Conservation (phyloP, 2,113 vertebrate genomes). For the Oenanthe oenanthe region DNA sequence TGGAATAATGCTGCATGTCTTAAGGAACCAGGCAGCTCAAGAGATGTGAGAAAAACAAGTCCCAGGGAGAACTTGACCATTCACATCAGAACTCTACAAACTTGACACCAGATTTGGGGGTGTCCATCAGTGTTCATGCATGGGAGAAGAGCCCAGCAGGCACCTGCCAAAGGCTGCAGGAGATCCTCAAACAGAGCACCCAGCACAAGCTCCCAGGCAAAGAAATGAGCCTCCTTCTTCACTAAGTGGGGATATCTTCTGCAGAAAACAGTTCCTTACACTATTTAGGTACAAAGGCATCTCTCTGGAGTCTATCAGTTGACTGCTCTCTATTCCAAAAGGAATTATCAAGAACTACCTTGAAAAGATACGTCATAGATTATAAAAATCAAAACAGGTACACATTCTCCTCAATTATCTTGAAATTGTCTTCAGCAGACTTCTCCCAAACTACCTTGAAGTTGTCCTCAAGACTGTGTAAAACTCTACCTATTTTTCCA, state of each 20-base stretch:
- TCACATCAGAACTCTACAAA: neutral
- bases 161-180: neutral
- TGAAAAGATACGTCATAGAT: neutral
- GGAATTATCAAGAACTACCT: neutral
- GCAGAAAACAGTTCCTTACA: neutral
- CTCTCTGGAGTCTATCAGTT: neutral
- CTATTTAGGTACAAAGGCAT: neutral
- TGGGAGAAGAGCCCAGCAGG: fast-evolving
- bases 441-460: neutral
- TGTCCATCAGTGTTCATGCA: neutral
- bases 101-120: fast-evolving
- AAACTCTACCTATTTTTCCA: neutral
- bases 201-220: neutral
- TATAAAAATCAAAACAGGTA: neutral
- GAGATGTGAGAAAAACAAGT: neutral
- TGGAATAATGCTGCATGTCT: neutral
- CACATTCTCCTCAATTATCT: neutral
- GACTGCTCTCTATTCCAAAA: neutral
- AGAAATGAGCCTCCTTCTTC: neutral
- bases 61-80: fast-evolving
- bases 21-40: neutral
- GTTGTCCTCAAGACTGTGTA: neutral
- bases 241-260: neutral
- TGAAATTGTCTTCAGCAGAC: neutral
- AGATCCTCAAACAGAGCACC: neutral